Conservation (phyloP, 2,888 invertebrate species). For the Pristionchus maxplancki region DNA sequence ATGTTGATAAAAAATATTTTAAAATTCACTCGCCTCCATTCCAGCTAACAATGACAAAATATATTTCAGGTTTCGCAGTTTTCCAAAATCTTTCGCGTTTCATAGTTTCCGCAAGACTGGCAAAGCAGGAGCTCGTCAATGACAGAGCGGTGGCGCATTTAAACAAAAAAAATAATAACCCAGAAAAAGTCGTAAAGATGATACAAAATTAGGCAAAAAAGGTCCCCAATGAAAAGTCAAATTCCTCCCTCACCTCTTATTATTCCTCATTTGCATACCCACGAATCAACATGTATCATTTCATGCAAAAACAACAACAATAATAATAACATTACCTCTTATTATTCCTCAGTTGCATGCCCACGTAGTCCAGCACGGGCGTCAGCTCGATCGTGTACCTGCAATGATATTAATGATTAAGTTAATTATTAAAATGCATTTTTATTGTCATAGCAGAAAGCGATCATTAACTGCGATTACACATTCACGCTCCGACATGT, state of each 20-base stretch:
- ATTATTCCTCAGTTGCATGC: constrained; percentile 95
- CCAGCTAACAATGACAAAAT: too few species aligned
- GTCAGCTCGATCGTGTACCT: constrained; percentile 93
- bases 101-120: neutral
- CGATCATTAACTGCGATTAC: neutral
- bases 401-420: constrained; percentile 81
- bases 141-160: too few species aligned
- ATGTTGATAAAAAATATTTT: too few species aligned
- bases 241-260: neutral
- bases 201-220: too few species aligned
- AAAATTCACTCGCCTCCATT: too few species aligned
- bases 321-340: too few species aligned
- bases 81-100: neutral
- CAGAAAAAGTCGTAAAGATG: too few species aligned
- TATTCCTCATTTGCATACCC: neutral
- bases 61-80: too few species aligned
- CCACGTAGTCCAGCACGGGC: constrained; percentile 95
- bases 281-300: too few species aligned
- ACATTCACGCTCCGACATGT: neutral
- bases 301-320: too few species aligned
- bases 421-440: neutral
- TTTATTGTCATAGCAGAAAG: neutral
- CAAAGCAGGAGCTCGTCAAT: neutral
- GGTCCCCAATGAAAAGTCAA: too few species aligned
- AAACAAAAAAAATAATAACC: neutral